Evolutionary conservation across 2,113 vertebrate genomes (phyloP), one percentile per base, ranked within the genome.

Genomic region (Poeciliopsis turrubarensis): DNA sequence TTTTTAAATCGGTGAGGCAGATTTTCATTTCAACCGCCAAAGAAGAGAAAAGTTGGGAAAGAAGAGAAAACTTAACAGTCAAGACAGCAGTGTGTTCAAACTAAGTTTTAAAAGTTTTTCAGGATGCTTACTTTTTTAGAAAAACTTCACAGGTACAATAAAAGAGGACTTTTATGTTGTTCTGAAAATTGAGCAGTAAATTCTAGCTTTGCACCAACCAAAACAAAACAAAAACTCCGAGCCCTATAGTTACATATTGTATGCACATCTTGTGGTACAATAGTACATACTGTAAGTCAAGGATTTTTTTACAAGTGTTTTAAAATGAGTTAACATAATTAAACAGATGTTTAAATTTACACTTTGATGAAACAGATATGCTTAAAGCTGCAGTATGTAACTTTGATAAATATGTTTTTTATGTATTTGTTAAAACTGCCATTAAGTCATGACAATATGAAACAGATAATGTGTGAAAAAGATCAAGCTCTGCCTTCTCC

Each of bases 111-210:
- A 5, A 34, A n/a, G 10, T 31, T 57, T 65, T 76, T 25, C 34
- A 22, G 12, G 66, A 14, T 26, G 17, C 4, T 60, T 29, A 67
- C 0, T 2, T 60, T n/a, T 30, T 17, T 65, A 6, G 1, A 31
- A 17, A 12, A 37, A 30, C 31, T 70, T 1, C 27, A 61, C 1
- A 39, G 25, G 25, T 73, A 2, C 57, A 72, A 67, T 64, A 66
- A 77, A 78, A 57, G 25, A 34, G 8, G 1, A 44, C 14, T 34
- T 65, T 78, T 44, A 79, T 41, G 44, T 47, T 13, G 64, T 37
- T 8, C 62, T 67, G 32, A 75, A 83, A 75, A 77, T 66, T 12
- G 65, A 77, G 64, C 41, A n/a, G 29, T 62, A 51, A 14, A 63
- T 76, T 26, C 44, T 61, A 17, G 8, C 30, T 27, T 75, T 67